Evolutionary conservation across 2,113 vertebrate genomes (phyloP).

Genomic region (Microcebus jonahi): DNA sequence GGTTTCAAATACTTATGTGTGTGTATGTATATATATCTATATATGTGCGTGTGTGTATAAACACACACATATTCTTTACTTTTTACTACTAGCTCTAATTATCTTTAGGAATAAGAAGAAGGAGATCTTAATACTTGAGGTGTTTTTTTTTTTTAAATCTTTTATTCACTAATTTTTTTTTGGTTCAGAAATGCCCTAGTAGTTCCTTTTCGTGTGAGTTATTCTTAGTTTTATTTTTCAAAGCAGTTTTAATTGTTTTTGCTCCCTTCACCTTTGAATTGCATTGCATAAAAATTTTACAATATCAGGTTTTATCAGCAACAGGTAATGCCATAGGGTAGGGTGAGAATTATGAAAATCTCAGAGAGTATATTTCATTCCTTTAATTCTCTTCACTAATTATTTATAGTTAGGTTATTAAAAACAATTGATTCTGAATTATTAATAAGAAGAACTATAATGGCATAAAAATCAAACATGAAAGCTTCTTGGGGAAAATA

Average conservation of each 20-base stretch:
- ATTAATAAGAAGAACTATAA: conserved; percentile 70
- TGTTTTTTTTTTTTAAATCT: neutral
- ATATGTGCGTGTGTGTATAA: neutral
- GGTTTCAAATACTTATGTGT: neutral
- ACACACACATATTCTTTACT: neutral
- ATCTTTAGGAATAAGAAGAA: neutral
- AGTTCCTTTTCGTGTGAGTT: neutral
- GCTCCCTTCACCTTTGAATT: neutral
- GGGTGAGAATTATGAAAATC: conserved; percentile 57
- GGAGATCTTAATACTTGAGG: neutral
- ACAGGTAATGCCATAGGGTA: conserved; percentile 47
- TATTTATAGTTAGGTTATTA: conserved; percentile 79
- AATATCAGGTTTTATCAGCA: conserved; percentile 47
- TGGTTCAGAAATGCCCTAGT: neutral
- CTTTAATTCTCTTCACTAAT: conserved; percentile 73
- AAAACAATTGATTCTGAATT: conserved; percentile 76
- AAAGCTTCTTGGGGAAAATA: neutral
- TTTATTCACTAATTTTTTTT: neutral
- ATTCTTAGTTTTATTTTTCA: conserved; percentile 8
- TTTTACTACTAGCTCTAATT: neutral
- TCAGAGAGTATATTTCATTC: conserved; percentile 10
- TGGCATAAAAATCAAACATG: conserved; percentile 29
- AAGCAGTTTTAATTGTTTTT: conserved; percentile 32
- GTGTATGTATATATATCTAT: neutral
- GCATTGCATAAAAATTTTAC: conserved; percentile 53